Conservation (phyloP, 1,140 invertebrate species). For the Ceratitis capitata region DNA sequence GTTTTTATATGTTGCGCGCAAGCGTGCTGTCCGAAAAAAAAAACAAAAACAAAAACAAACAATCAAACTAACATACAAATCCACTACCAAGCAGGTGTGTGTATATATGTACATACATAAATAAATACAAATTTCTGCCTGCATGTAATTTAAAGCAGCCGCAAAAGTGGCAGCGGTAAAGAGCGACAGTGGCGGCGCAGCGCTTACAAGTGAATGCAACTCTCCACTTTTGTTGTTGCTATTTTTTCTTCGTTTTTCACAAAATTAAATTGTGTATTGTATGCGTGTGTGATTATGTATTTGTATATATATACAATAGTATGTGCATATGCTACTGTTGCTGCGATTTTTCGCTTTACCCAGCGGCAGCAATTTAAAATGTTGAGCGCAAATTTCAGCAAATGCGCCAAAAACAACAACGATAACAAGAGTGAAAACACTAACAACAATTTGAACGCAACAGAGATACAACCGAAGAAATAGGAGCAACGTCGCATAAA, state of each 20-base stretch:
- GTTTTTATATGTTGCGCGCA: constrained; percentile 36
- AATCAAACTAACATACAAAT: no score
- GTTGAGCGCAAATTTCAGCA: constrained; percentile 15
- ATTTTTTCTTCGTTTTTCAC: neutral
- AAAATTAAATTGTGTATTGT: neutral
- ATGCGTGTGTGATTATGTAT: neutral
- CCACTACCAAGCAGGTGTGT: neutral
- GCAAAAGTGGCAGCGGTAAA: constrained; percentile 42
- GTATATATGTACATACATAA: neutral
- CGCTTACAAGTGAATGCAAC: constrained; percentile 6
- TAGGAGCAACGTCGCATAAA: constrained; percentile 8
- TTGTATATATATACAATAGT: neutral
- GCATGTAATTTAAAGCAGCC: neutral
- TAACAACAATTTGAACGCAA: neutral
- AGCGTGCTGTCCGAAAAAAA: neutral
- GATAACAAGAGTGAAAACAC: neutral
- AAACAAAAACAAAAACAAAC: no score
- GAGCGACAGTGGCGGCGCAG: constrained; percentile 45
- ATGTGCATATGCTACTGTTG: neutral
- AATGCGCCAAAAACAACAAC: neutral
- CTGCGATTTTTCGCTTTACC: neutral
- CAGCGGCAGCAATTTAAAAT: neutral
- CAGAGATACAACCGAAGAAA: neutral
- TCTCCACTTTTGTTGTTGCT: neutral
- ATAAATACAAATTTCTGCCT: no score